Percentiles rank a stretch among this genome's conserved stretches.
Evolutionary conservation across 2,888 invertebrate species (phyloP).

Genomic region (Drosophila emarginata): DNA sequence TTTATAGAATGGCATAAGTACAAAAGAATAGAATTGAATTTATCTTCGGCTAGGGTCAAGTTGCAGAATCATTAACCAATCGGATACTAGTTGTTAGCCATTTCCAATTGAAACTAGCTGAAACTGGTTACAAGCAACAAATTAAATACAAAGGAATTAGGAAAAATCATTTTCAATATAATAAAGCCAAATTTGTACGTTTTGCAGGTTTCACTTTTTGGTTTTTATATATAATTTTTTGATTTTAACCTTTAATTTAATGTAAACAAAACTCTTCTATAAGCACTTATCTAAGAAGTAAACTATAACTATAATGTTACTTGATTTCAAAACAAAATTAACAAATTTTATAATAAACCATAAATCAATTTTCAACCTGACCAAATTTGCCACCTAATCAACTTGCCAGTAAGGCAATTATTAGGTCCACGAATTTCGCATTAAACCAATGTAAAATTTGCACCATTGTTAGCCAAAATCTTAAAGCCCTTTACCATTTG

Average conservation of each 20-base stretch:
- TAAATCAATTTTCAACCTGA: neutral
- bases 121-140: neutral
- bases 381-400: neutral
- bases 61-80: conserved; percentile 18
- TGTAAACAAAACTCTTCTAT: too few relatives aligned
- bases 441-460: neutral
- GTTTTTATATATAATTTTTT: too few relatives aligned
- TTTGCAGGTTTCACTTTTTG: too few relatives aligned
- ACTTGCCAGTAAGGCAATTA: neutral
- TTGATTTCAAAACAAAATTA: neutral
- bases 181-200: too few relatives aligned
- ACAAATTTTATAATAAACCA: neutral
- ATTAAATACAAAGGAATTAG: neutral
- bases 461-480: neutral
- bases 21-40: conserved; percentile 9
- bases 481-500: neutral
- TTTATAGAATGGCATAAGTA: conserved; percentile 3
- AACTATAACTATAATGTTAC: neutral
- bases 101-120: neutral
- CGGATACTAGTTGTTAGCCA: too few relatives aligned
- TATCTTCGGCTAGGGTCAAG: neutral
- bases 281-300: neutral
- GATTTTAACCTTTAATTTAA: too few relatives aligned
- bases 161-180: too few relatives aligned
- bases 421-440: neutral